Evolutionary conservation across 2,113 vertebrate genomes (phyloP).

Genomic region (Campylorhamphus procurvoides): DNA sequence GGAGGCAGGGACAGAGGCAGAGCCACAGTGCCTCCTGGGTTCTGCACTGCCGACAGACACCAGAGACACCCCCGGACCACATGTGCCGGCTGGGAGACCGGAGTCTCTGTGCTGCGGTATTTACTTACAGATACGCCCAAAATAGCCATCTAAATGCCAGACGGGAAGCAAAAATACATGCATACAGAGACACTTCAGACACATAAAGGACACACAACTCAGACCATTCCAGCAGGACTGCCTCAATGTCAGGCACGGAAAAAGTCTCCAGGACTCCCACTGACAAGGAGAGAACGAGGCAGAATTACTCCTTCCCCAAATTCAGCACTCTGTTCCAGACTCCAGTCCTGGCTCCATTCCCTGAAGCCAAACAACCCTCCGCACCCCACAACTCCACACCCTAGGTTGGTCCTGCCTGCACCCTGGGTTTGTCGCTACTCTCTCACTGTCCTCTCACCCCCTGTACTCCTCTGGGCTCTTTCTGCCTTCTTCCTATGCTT

Average conservation of each 20-base stretch:
- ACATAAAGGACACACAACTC: not conserved
- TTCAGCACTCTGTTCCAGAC: not conserved
- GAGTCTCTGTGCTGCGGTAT: not conserved
- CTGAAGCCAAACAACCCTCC: not conserved
- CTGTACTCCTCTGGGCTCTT: not conserved
- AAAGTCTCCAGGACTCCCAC: not conserved
- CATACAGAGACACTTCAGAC: not conserved
- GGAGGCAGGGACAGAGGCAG: too few species aligned
- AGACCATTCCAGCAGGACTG: not conserved
- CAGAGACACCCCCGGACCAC: not conserved
- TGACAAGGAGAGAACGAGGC: not conserved
- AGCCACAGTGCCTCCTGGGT: not conserved
- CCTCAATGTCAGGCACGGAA: not conserved
- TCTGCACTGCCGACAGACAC: not conserved
- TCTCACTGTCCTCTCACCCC: not conserved
- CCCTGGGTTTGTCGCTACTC: not conserved
- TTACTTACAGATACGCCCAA: constrained; percentile 33
- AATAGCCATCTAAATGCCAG: constrained; percentile 34
- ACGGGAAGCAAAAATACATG: constrained; percentile 10
- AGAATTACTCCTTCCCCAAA: not conserved
- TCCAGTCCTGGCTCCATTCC: not conserved
- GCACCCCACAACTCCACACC: not conserved
- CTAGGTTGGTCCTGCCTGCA: rapidly evolving
- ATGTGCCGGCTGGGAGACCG: not conserved
- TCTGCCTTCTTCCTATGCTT: not conserved